Evolutionary conservation across 1,140 invertebrate genomes (phyloP).

Genomic region (Bombus picipes): DNA sequence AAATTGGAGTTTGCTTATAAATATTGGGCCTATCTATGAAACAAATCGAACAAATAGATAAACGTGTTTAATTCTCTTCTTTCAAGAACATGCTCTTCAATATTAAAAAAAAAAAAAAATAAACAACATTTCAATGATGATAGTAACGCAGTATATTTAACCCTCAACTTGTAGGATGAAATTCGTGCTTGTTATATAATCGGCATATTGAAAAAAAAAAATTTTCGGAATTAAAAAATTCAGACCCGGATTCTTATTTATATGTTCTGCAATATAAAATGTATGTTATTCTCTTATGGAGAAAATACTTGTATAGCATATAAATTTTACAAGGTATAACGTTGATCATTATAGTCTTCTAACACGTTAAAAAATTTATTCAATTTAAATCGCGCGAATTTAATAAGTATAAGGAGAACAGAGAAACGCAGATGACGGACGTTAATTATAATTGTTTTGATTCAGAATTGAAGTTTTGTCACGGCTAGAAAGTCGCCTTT

Average conservation of each 20-base stretch:
- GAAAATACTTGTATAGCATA: neutral
- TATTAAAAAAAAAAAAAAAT: neutral
- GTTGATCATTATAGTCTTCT: neutral
- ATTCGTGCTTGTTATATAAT: neutral
- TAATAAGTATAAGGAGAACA: neutral
- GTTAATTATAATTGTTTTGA: slow-evolving; percentile 20
- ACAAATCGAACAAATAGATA: neutral
- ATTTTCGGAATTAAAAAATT: neutral
- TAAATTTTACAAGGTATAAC: neutral
- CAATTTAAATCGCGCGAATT: neutral
- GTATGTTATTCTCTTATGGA: no score
- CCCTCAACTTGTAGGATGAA: neutral
- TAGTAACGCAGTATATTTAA: no score
- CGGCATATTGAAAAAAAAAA: neutral
- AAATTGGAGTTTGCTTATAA: neutral
- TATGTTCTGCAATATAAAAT: neutral
- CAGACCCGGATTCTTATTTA: neutral
- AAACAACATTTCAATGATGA: neutral
- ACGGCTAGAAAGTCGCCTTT: slow-evolving; percentile 36
- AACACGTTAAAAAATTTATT: neutral
- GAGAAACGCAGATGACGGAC: no score
- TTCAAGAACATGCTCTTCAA: neutral
- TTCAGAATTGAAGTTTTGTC: neutral
- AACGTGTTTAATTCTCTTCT: neutral
- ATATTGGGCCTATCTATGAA: neutral